phyloP scores from a whole-genome alignment of 2,113 vertebrate genomes.

The Pomatostomus ruficeps region DNA sequence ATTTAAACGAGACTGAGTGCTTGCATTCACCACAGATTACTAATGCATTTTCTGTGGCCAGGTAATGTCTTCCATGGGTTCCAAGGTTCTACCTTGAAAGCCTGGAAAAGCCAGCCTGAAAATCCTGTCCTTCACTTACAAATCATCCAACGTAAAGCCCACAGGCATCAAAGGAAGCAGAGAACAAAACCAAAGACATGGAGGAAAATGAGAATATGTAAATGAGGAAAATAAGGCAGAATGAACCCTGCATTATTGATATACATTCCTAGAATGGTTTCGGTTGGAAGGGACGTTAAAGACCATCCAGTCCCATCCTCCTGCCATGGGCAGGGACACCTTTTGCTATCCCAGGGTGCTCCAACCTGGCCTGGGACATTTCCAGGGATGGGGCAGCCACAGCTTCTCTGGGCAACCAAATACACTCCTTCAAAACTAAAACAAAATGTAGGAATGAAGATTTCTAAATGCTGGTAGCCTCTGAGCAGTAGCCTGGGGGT shows the following conservation, averaged over 20 bases:
- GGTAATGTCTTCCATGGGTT: neutral
- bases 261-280: neutral
- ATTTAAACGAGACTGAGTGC: neutral
- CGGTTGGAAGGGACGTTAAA: neutral
- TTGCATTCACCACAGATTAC: neutral
- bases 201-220: neutral
- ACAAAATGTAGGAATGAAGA: neutral
- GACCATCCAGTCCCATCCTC: neutral
- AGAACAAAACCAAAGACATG: fast-evolving
- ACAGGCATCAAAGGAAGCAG: neutral
- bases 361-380: neutral
- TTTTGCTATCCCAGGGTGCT: neutral
- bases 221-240: neutral
- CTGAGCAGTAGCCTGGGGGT: neutral
- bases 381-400: neutral
- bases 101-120: neutral
- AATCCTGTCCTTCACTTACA: neutral
- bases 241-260: neutral
- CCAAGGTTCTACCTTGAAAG: neutral
- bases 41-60: fast-evolving
- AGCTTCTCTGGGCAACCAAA: neutral
- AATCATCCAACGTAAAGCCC: neutral
- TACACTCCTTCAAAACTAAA: neutral
- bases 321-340: neutral
- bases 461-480: neutral